Percentiles rank a stretch among this genome's conserved stretches.
Conservation (phyloP, 2,888 invertebrate genomes). For the Steinernema hermaphroditum region DNA sequence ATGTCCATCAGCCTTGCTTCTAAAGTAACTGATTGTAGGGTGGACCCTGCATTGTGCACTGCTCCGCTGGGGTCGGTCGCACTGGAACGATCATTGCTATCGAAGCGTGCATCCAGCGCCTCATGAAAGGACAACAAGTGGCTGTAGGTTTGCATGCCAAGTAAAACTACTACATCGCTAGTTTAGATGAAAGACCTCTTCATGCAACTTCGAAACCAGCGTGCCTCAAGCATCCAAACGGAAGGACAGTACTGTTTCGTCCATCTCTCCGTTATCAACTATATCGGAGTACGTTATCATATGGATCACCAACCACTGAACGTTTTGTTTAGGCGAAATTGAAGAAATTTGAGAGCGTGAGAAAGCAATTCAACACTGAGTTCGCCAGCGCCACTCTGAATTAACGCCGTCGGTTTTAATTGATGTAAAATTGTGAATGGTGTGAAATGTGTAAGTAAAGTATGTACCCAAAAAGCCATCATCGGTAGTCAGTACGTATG, state of each 20-base stretch:
- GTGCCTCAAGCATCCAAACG: slow-evolving; percentile 8
- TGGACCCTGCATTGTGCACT: slow-evolving; percentile 39
- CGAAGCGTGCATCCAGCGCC: slow-evolving; percentile 33
- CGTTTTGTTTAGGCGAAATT: not conserved
- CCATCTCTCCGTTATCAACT: not conserved
- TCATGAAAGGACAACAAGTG: slow-evolving; percentile 36
- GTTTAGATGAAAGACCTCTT: slow-evolving; percentile 2
- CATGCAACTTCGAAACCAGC: not conserved
- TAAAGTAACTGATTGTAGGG: too few species aligned
- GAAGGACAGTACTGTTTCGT: slow-evolving; percentile 12
- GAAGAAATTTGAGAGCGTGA: not conserved
- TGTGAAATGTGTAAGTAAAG: not conserved
- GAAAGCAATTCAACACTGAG: not conserved
- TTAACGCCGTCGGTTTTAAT: too few species aligned
- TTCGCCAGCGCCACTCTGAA: not conserved
- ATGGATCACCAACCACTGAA: too few species aligned
- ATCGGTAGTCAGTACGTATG: too few species aligned
- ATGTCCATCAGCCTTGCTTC: not conserved
- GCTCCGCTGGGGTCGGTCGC: slow-evolving; percentile 39
- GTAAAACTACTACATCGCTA: not conserved
- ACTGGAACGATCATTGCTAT: slow-evolving; percentile 40
- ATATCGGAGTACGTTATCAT: not conserved
- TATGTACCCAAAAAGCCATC: too few species aligned
- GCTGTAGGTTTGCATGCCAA: not conserved
- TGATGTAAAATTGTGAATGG: too few species aligned